Conservation (phyloP, 2,888 invertebrate genomes). For the Parascotia fuliginaria region DNA sequence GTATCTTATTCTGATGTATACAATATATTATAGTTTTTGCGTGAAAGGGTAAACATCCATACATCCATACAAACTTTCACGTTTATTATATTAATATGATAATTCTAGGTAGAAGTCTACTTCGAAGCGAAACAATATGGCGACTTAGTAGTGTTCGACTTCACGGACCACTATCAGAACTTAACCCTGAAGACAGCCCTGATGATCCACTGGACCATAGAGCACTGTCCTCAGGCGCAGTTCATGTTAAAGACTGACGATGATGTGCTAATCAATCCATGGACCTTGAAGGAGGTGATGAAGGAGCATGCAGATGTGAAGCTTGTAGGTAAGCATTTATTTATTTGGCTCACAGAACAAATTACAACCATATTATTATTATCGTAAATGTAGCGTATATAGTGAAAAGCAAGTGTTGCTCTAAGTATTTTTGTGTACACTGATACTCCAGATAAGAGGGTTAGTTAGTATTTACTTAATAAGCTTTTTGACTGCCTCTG, state of each 20-base stretch:
- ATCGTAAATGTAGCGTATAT: no score
- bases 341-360: no score
- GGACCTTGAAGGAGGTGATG: slow-evolving; percentile 65
- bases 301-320: slow-evolving; percentile 57
- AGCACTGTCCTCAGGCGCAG: slow-evolving; percentile 79
- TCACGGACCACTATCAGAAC: slow-evolving; percentile 88
- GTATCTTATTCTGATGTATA: no score
- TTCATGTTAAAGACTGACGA: slow-evolving; percentile 87
- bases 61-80: no score
- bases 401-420: no score
- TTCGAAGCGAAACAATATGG: slow-evolving; percentile 81
- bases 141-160: slow-evolving; percentile 87
- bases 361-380: no score
- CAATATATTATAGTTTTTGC: no score
- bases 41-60: no score
- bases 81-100: neutral
- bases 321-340: slow-evolving; percentile 54
- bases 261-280: slow-evolving; percentile 87
- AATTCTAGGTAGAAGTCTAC: slow-evolving; percentile 65
- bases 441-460: no score
- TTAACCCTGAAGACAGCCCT: slow-evolving; percentile 89
- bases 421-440: no score
- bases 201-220: slow-evolving; percentile 86
- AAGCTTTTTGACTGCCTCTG: no score
- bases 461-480: no score